Evolutionary conservation across 2,888 invertebrate species (phyloP), one percentile per base, ranked within the genome.

Genomic region (Leptura quadrifasciata): DNA sequence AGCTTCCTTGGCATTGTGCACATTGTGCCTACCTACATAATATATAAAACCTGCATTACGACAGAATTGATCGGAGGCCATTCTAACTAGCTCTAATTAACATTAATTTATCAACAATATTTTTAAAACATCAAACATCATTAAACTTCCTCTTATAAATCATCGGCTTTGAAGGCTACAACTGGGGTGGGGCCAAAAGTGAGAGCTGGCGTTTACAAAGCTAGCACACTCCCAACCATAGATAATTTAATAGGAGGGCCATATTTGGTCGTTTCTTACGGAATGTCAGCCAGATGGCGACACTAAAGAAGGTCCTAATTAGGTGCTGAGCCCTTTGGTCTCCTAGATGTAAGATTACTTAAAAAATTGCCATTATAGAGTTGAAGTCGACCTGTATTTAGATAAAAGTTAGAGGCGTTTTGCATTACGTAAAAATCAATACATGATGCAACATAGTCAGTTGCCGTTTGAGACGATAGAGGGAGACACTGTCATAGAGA

Each of bases 181-280:
- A 20, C 24, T 6, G 12, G n/a, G 69, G 69, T 15, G 69, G 69
- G 24, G 69, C 47, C 39, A 2, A 8, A 27, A 12, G 20, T 9
- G 6, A n/a, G 20, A n/a, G 35, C n/a, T 17, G 69, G 69, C 15
- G 69, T 12, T 6, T 15, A 31, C 17, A 6, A 4, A 31, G n/a
- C 24, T 17, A 8, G 69, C n/a, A 20, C 8, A 35, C 15, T 17
- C 69, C 58, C 69, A 63, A 21, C 31, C 31, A 31, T 69, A 58
- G 69, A 69, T 69, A 69, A 69, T 69, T 69, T 69, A 69, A 69
- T 69, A 69, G 69, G 31, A 58, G 69, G 69, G 69, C 69, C 69
- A 69, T 69, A 69, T 69, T 69, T 57, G 69, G 69, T 39, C 6
- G 58, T 15, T 21, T 39, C 69, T 69, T 54, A 21, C 0, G 69